A percentile compares a stretch with the other conserved stretches of the same genome.
phyloP scores from a whole-genome alignment of 2,113 vertebrate genomes.

The Dendropsophus ebraccatus region DNA sequence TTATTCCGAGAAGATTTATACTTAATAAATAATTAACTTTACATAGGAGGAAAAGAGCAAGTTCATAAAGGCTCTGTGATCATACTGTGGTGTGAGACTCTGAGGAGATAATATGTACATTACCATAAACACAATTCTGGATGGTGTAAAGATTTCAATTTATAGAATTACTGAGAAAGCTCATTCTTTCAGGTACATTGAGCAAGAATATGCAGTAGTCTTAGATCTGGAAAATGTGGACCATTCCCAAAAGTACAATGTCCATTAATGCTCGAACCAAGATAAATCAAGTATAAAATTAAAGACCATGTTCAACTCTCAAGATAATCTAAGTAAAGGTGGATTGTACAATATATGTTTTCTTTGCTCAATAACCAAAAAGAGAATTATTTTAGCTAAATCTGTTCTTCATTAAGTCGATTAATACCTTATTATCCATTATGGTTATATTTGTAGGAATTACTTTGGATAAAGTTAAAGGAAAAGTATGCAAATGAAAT shows the following conservation, averaged over 20 bases:
- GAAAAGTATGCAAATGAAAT: background rate
- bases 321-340: conserved; percentile 14
- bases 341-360: conserved; percentile 19
- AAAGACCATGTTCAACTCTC: conserved; percentile 32
- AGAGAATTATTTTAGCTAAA: conserved; percentile 8
- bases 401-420: background rate
- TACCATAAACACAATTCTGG: conserved; percentile 58
- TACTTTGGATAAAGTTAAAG: background rate
- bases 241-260: conserved; percentile 57
- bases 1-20: conserved; percentile 19
- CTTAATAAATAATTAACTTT: conserved; percentile 53
- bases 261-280: conserved; percentile 47
- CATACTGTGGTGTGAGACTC: conserved; percentile 40
- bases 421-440: background rate
- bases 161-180: conserved; percentile 49
- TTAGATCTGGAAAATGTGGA: conserved; percentile 52
- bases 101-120: conserved; percentile 53
- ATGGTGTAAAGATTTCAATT: conserved; percentile 56
- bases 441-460: background rate
- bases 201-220: conserved; percentile 54
- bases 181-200: conserved; percentile 57
- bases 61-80: conserved; percentile 10
- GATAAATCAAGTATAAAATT: conserved; percentile 57
- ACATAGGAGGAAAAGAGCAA: conserved; percentile 31
- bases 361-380: conserved; percentile 22